Evolutionary conservation across 2,113 vertebrate species (phyloP), one percentile per base, ranked within the genome.

Genomic region (Australoheros scitulus): DNA sequence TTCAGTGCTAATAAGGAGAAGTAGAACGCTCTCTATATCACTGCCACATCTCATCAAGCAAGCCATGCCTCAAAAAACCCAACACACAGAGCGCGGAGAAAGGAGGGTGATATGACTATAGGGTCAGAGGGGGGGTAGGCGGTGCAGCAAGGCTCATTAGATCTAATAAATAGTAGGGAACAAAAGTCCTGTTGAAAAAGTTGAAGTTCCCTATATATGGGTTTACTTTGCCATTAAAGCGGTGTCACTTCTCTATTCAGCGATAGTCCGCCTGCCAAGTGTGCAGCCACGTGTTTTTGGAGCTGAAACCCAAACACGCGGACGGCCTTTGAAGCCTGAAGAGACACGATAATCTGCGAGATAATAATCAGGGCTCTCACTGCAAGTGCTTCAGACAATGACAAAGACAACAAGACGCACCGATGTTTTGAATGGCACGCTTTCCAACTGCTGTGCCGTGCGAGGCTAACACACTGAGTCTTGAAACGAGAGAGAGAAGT

Each of bases 31-130:
- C 84, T 88, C 90, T 94, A 83, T 85, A 93, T 93, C 85, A 76
- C 93, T 94, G 94, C 93, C 94, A 93, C 88, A 92, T 92, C 86
- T 87, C 88, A 95, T 95, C 90, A 94, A 80, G 75, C 77, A 80
- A 89, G 84, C 91, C 80, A 88, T 92, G 88, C 70, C 80, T 94
- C 90, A 93, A 79, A 88, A 64, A 41, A 64, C 36, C 58, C 55
- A 57, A 26, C 68, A 57, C 76, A 59, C 68, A 80, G 57, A 5
- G 83, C 26, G 7, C 74, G 13, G 80, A 20, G 77, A 58, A 8
- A 55, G 17, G 47, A 68, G 74, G 55, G 61, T 34, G 80, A 77
- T 60, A 72, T 57, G 72, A 86, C 85, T 65, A 70, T 26, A 20
- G 80, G 64, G 74, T 61, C 24, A 14, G 77, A 59, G 20, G 81